Evolutionary conservation across 1,140 invertebrate genomes (phyloP).

Genomic region (Zaprionus davidi): DNA sequence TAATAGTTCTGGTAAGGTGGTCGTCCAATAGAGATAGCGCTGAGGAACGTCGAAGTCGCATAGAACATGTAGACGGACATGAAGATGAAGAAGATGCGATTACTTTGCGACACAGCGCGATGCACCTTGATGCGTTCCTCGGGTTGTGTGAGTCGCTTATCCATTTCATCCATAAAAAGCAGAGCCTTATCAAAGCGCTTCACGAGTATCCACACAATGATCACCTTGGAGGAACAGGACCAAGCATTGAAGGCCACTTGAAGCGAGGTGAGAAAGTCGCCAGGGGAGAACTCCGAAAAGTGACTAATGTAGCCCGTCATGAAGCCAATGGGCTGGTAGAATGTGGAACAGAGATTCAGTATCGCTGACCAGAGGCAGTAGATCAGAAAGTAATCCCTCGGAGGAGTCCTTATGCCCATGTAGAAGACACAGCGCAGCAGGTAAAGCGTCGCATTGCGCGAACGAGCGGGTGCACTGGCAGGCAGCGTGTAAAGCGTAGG

Average conservation of each 20-base stretch:
- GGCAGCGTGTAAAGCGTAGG: slow-evolving; percentile 48
- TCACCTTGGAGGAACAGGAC: slow-evolving; percentile 65
- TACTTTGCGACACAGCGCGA: slow-evolving; percentile 50
- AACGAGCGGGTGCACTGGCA: slow-evolving; percentile 33
- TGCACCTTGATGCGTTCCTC: slow-evolving; percentile 46
- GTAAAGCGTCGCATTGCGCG: slow-evolving; percentile 57
- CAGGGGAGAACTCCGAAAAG: slow-evolving; percentile 59
- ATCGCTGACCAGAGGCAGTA: slow-evolving; percentile 63
- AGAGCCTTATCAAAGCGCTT: slow-evolving; percentile 58
- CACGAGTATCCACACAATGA: slow-evolving; percentile 63
- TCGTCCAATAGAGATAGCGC: slow-evolving; percentile 44
- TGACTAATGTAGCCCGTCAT: slow-evolving; percentile 61
- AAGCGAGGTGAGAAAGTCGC: slow-evolving; percentile 68
- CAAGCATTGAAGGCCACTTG: slow-evolving; percentile 71
- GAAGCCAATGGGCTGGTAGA: slow-evolving; percentile 69
- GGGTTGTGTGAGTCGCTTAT: slow-evolving; percentile 37
- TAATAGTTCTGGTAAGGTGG: slow-evolving; percentile 73
- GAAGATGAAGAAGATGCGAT: slow-evolving; percentile 67
- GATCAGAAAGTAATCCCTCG: slow-evolving; percentile 41
- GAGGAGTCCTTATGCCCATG: slow-evolving; percentile 64
- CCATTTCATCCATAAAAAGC: slow-evolving; percentile 62
- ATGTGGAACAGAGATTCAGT: slow-evolving; percentile 58
- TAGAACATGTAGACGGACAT: slow-evolving; percentile 67
- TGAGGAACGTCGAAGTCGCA: slow-evolving; percentile 63
- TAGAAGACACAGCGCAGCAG: slow-evolving; percentile 61